These are phyloP conservation scores for Epirrhoe tristata DNA, from an alignment of 2,888 invertebrate species.

Conservation along the genomic window DNA sequence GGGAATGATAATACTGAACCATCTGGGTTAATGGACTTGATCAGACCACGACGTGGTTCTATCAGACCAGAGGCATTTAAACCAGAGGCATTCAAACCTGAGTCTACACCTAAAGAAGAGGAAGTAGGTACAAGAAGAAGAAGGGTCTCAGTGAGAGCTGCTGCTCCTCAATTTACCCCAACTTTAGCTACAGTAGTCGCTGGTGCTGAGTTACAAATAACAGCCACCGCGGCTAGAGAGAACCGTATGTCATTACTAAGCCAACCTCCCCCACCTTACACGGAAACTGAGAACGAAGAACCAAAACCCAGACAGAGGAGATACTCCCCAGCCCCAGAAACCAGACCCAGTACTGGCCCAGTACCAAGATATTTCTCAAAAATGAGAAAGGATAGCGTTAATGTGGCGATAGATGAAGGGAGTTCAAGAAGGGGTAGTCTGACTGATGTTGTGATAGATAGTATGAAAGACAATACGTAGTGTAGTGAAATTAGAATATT, in stretches of 20 bases:
- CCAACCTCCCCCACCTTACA: conserved; percentile 79
- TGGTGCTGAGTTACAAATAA: conserved; percentile 75
- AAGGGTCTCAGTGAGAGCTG: conserved; percentile 74
- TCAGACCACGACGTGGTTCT: conserved; percentile 67
- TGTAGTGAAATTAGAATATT: conserved; percentile 65
- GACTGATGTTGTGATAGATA: conserved; percentile 81
- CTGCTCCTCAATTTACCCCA: conserved; percentile 76
- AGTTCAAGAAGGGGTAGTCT: conserved; percentile 75
- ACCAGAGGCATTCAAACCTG: conserved; percentile 36
- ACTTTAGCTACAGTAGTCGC: conserved; percentile 79
- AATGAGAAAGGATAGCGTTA: conserved; percentile 71
- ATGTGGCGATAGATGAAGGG: conserved; percentile 54
- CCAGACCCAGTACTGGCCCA: conserved; percentile 68
- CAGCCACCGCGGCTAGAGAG: conserved; percentile 75
- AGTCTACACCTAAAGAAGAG: conserved; percentile 55
- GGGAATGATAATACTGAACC: conserved; percentile 46
- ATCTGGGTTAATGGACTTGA: conserved; percentile 62
- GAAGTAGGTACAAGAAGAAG: conserved; percentile 70
- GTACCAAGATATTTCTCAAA: conserved; percentile 77
- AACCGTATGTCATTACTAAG: conserved; percentile 75
- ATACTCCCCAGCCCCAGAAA: conserved; percentile 77
- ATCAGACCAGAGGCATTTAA: conserved; percentile 67
- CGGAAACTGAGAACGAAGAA: conserved; percentile 63
- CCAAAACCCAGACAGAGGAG: conserved; percentile 68
- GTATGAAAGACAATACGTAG: conserved; percentile 79